Evolutionary conservation across 2,797 vertebrate genomes (phyloP).

Genomic region (Gorsachius magnificus): DNA sequence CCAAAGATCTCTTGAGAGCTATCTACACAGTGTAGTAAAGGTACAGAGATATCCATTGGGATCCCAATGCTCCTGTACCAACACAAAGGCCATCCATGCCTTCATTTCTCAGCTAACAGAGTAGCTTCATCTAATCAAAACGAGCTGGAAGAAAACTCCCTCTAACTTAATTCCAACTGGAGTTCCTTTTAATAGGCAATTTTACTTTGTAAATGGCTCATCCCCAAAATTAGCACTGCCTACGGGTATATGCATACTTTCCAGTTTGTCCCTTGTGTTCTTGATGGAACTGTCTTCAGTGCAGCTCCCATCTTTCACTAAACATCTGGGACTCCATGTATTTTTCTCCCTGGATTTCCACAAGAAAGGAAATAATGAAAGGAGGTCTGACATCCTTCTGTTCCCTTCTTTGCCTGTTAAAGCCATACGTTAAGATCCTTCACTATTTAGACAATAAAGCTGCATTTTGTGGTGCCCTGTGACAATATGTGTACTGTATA

Average conservation of each 20-base stretch:
- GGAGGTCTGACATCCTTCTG: background rate
- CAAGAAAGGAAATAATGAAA: background rate
- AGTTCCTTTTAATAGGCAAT: background rate
- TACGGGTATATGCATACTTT: background rate
- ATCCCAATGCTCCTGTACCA: rapidly evolving
- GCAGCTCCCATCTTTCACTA: background rate
- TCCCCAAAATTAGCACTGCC: background rate
- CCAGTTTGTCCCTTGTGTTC: background rate
- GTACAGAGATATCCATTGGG: background rate
- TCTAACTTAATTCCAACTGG: background rate
- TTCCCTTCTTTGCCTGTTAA: background rate
- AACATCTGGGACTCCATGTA: rapidly evolving
- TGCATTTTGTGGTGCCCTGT: background rate
- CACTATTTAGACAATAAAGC: background rate
- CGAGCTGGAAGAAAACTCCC: background rate
- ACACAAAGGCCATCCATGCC: rapidly evolving
- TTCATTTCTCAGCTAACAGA: background rate
- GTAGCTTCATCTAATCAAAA: background rate
- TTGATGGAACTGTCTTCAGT: background rate
- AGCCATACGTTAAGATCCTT: background rate
- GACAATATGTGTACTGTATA: background rate
- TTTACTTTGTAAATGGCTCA: background rate
- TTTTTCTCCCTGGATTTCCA: background rate
- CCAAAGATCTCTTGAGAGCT: background rate
- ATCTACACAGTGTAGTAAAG: background rate